A percentile compares a stretch with the other conserved stretches of the same genome.
Conservation (phyloP, 2,113 vertebrate genomes). For the Zapornia atra region DNA sequence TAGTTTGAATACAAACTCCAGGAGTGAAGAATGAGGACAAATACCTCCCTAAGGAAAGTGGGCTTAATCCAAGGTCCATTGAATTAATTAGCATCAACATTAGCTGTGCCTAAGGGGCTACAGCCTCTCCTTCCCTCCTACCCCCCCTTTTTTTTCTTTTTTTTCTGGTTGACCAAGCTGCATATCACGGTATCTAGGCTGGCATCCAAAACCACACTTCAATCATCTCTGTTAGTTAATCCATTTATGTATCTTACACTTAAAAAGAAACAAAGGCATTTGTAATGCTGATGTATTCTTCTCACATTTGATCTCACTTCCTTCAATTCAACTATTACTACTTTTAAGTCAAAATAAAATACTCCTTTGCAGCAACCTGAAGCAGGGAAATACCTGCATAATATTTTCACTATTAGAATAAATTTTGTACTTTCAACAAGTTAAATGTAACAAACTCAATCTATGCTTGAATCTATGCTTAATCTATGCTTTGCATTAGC, state of each 20-base stretch:
- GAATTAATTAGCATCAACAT: slow-evolving; percentile 51
- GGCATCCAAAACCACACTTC: background rate
- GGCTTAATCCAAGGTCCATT: slow-evolving; percentile 37
- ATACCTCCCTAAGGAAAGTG: slow-evolving; percentile 37
- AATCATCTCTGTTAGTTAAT: background rate
- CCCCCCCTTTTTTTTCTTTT: background rate
- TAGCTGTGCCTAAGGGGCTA: slow-evolving; percentile 3
- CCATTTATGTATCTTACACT: background rate
- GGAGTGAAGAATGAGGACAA: slow-evolving; percentile 45
- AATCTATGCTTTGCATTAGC: background rate
- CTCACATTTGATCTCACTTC: background rate
- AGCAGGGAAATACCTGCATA: background rate
- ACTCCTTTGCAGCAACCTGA: background rate
- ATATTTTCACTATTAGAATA: background rate
- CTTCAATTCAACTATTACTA: background rate
- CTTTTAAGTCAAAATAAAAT: background rate
- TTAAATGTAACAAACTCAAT: background rate
- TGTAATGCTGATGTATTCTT: background rate
- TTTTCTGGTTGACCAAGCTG: background rate
- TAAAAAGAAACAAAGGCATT: background rate
- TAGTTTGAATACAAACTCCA: slow-evolving; percentile 40
- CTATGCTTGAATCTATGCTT: background rate
- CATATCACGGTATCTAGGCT: background rate
- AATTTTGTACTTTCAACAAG: background rate
- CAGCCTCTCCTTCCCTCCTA: background rate